Evolutionary conservation across 2,888 invertebrate species (phyloP), one percentile per base, ranked within the genome.

Genomic region (Pyrrhia umbra): DNA sequence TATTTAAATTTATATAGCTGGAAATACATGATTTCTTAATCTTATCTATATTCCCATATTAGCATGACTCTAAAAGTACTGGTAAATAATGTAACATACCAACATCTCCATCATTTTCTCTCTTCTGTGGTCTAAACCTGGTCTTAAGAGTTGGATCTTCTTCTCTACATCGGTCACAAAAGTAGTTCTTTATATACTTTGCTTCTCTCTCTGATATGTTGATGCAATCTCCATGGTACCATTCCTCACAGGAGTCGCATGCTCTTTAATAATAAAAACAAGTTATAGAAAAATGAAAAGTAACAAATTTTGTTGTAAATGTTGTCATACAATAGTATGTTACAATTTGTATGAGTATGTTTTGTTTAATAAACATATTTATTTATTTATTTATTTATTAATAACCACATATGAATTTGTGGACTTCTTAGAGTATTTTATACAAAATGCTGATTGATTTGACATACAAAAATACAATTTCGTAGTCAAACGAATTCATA

Each of bases 161-260:
- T 80, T 97, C 97, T 77, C 96, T 96, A 82, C 98, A 98, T 46
- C 97, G 96, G 80, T 97, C 96, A 89, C 99, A 99, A 88, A 97
- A 99, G 86, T 98, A 99, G 79, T 98, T 98, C 84, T 98, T 98
- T 60, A 99, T 99, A 77, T 97, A 96, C 85, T 98, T 98, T 0
- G 99, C 98, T 87, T 99, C 98, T 79, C 97, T 96, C 88, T 98
- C 98, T 0, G 98, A 98, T 75, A 99, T 98, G 80, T 98, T 98
- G 75, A 99, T 99, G 89, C 99, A 99, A 86, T 99, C 98, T 0
- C 99, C 99, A 86, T 99, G 99, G 87, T 98, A 99, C 99, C 99
- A 99, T 91, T 99, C 99, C 89, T 99, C 98, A 88, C 99, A 99
- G 13, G 98, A 96, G 90, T 99, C 99, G 92, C 99, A 99, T 37